Evolutionary conservation across 2,113 vertebrate genomes (phyloP), one percentile per base, ranked within the genome.

Genomic region (Bostrychus sinensis): DNA sequence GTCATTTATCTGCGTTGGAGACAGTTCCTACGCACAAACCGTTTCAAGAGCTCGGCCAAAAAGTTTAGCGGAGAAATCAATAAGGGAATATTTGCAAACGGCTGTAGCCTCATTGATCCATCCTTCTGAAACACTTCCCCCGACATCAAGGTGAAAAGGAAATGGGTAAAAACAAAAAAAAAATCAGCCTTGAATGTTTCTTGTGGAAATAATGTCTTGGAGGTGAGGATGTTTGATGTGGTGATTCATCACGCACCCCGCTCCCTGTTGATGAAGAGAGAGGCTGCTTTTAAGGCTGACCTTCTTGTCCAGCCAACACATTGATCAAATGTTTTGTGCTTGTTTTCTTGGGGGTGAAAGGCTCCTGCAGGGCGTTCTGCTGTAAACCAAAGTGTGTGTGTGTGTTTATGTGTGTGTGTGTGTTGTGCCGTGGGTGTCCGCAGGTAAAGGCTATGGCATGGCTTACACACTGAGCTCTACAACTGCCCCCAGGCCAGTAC

Each of bases 251-350:
- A 4, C 30, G 0, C 10, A 53, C 38, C 34, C 53, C 20, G 36
- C 60, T 23, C 34, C 22, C 58, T 45, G 43, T 46, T 77, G 66
- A 82, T 78, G 62, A 68, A 23, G 39, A 36, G 30, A 17, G 38
- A 25, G 36, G 9, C 43, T 20, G 56, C 68, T 75, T 86, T 78
- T 60, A 82, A 62, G 55, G 62, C n/a, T 63, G 70, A 66, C 78
- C 77, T 77, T 72, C 38, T 14, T 41, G 36, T 70, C 20, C 28
- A 64, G 41, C 12, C 46, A 46, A 41, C 9, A 43, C 30, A 25
- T 55, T 61, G 50, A 74, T 72, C 58, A 70, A 78, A 80, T 66
- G 54, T 60, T 60, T 65, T 63, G 62, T 39, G 46, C 62, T 68
- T 80, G 56, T 75, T 83, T 74, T 60, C 20, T 45, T 54, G 11